Percentiles rank a stretch among this genome's conserved stretches.
phyloP scores from a whole-genome alignment of 2,888 invertebrate species.

The Isoperla grammatica region DNA sequence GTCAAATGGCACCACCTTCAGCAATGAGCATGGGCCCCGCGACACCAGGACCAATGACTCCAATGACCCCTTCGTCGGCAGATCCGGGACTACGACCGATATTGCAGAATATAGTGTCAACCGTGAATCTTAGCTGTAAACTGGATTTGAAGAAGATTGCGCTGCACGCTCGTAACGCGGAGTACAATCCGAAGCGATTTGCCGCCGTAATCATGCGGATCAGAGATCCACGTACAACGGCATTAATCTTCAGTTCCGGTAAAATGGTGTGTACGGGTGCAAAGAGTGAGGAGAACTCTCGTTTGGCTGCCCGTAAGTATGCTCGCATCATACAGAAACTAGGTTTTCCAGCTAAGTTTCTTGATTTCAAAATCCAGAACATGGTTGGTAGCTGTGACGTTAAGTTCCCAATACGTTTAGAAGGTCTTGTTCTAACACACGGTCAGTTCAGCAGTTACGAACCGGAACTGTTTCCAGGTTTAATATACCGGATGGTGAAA shows the following conservation, averaged over 20 bases:
- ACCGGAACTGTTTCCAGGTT: slow-evolving; percentile 62
- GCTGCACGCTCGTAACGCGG: slow-evolving; percentile 95
- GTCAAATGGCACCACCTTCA: slow-evolving; percentile 52
- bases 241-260: slow-evolving; percentile 75
- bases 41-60: slow-evolving; percentile 74
- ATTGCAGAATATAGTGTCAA: slow-evolving; percentile 95
- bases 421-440: slow-evolving; percentile 66
- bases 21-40: slow-evolving; percentile 59
- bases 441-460: slow-evolving; percentile 40
- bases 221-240: slow-evolving; percentile 71
- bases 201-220: slow-evolving; percentile 97
- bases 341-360: slow-evolving; percentile 68
- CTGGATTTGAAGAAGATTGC: slow-evolving; percentile 96
- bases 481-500: slow-evolving; percentile 63
- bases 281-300: slow-evolving; percentile 74
- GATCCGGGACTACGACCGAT: slow-evolving; percentile 93
- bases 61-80: slow-evolving; percentile 85
- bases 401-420: slow-evolving; percentile 66
- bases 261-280: slow-evolving; percentile 88
- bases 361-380: slow-evolving; percentile 73
- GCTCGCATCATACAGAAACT: slow-evolving; percentile 77
- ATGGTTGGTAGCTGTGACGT: slow-evolving; percentile 70
- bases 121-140: slow-evolving; percentile 92
- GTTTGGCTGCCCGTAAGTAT: slow-evolving; percentile 74
- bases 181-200: slow-evolving; percentile 98